A percentile compares a stretch with the other conserved stretches of the same genome.
phyloP scores from a whole-genome alignment of 1,140 invertebrate species.

The Papilio machaon region DNA sequence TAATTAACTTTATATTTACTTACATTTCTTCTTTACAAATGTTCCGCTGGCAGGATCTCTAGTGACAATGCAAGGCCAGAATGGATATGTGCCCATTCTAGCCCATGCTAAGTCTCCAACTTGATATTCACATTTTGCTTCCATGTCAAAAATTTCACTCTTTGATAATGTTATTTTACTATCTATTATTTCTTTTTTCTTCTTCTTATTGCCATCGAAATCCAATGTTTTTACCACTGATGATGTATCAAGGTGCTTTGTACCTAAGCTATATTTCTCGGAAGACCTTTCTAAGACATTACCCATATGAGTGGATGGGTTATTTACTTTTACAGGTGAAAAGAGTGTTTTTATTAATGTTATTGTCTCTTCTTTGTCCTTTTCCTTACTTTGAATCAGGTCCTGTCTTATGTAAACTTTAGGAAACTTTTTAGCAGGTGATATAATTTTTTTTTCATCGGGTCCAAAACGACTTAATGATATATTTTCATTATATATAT shows the following conservation, averaged over 20 bases:
- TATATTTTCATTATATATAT: constrained; percentile 70
- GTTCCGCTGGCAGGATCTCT: constrained; percentile 83
- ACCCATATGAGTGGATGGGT: constrained; percentile 53
- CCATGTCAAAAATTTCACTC: constrained; percentile 72
- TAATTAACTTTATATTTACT: constrained; percentile 69
- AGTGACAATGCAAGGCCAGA: constrained; percentile 90
- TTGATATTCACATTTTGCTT: constrained; percentile 76
- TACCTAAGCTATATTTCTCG: constrained; percentile 56
- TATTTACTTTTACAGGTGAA: constrained; percentile 61
- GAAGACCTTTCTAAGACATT: constrained; percentile 57
- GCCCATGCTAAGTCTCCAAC: constrained; percentile 89
- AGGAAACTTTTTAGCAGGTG: constrained; percentile 59
- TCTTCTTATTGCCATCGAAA: constrained; percentile 69
- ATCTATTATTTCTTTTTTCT: constrained; percentile 49
- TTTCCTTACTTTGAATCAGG: constrained; percentile 71
- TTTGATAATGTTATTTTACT: constrained; percentile 54
- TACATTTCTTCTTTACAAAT: constrained; percentile 83
- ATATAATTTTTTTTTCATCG: constrained; percentile 54
- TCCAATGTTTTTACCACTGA: constrained; percentile 74
- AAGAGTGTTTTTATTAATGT: constrained; percentile 73
- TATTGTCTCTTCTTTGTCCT: constrained; percentile 64
- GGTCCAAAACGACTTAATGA: constrained; percentile 67
- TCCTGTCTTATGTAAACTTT: constrained; percentile 78
- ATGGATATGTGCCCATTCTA: constrained; percentile 87
- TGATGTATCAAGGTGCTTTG: constrained; percentile 53